phyloP scores from a whole-genome alignment of 1,140 invertebrate species.

The Rhagoletis zephyria region DNA sequence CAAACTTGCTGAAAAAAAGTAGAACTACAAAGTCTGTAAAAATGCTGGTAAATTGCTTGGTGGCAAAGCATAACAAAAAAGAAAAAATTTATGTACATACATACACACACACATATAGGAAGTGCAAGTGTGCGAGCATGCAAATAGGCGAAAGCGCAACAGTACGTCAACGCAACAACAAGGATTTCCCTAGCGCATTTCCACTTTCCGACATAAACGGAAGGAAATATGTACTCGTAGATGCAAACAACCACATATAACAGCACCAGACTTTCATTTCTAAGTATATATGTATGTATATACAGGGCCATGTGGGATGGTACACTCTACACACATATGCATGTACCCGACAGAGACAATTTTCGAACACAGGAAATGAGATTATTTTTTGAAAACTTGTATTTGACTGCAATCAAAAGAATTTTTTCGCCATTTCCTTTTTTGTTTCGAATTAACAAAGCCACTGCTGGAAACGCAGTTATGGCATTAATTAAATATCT shows the following conservation, averaged over 20 bases:
- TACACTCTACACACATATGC: too few species aligned
- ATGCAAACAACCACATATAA: conserved; percentile 3
- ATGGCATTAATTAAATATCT: too few species aligned
- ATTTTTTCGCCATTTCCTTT: too few species aligned
- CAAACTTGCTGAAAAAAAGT: neutral
- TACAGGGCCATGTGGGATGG: neutral
- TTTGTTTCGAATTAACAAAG: too few species aligned
- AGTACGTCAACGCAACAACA: neutral
- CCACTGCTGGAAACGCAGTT: too few species aligned
- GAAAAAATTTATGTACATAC: neutral
- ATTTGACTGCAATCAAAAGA: too few species aligned
- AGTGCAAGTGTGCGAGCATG: neutral
- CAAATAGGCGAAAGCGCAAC: neutral
- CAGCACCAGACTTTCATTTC: neutral
- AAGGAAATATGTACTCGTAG: neutral
- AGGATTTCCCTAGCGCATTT: conserved; percentile 21
- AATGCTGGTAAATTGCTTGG: conserved; percentile 8
- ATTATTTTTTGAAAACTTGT: too few species aligned
- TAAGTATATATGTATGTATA: neutral
- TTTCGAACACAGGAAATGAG: too few species aligned
- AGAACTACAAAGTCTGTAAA: neutral
- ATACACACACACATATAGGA: neutral
- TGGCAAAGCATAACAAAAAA: neutral
- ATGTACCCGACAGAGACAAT: neutral
- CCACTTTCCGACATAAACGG: conserved; percentile 36